These are phyloP conservation scores for Myotis myotis DNA, from an alignment of 2,797 vertebrate species.

Conservation along the genomic window DNA sequence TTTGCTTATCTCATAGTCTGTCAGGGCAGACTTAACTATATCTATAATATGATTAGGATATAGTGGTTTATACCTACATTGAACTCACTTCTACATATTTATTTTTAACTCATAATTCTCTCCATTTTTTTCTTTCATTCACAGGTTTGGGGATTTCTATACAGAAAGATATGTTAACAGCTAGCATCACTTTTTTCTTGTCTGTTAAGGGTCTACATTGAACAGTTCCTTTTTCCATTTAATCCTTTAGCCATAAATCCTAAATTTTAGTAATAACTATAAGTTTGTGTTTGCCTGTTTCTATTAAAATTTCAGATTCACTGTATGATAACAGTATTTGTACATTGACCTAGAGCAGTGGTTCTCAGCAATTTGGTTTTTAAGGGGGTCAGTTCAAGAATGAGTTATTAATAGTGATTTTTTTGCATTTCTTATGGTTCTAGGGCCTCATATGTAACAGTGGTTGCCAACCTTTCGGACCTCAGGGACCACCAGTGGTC, in stretches of 20 bases:
- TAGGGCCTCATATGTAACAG: no score
- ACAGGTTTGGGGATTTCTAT: background rate
- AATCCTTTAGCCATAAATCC: background rate
- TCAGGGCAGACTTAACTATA: background rate
- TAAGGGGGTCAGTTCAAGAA: no score
- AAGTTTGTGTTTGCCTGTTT: background rate
- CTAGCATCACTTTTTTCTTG: background rate
- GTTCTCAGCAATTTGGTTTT: no score
- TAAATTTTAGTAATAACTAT: constrained; percentile 20
- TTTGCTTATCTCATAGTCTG: background rate
- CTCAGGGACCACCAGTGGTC: no score
- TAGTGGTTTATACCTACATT: background rate
- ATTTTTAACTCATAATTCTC: constrained; percentile 2
- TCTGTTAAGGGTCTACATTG: background rate
- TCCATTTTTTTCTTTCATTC: background rate
- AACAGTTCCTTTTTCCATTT: constrained; percentile 19
- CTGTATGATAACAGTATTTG: constrained; percentile 20
- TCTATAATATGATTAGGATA: background rate
- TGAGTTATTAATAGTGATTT: no score
- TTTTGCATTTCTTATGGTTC: no score
- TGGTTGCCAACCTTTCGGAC: no score
- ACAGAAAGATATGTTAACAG: background rate
- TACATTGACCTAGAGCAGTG: background rate
- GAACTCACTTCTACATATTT: background rate
- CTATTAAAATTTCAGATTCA: background rate